A percentile compares a stretch with the other conserved stretches of the same genome.
These are phyloP conservation scores for Fragum fragum DNA, from an alignment of 2,888 invertebrate genomes.

Conservation along the genomic window DNA sequence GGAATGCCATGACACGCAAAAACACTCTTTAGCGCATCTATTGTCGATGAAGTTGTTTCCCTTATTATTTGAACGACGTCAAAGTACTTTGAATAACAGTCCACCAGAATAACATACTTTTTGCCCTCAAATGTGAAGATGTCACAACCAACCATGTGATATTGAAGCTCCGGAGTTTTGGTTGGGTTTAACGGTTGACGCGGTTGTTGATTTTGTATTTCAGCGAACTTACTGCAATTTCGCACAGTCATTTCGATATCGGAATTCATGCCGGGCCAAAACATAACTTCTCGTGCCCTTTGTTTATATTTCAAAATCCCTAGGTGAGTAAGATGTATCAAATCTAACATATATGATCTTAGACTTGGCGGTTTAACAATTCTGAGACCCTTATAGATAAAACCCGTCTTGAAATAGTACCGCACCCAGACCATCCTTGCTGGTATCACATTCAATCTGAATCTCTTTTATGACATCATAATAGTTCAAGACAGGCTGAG, in stretches of 20 bases:
- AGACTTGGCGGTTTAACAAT: constrained; percentile 61
- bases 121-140: constrained; percentile 58
- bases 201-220: constrained; percentile 53
- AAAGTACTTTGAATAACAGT: constrained; percentile 66
- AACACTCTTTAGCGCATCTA: constrained; percentile 43
- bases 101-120: constrained; percentile 58
- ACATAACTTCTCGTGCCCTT: constrained; percentile 59
- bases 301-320: constrained; percentile 63
- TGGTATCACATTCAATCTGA: constrained; percentile 64
- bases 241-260: constrained; percentile 51
- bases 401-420: constrained; percentile 60
- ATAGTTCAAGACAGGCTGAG: constrained; percentile 57
- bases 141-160: constrained; percentile 53
- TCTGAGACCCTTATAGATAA: constrained; percentile 57
- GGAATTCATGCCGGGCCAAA: constrained; percentile 60
- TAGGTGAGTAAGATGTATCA: constrained; percentile 59
- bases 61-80: constrained; percentile 51
- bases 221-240: constrained; percentile 58
- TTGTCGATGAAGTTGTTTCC: constrained; percentile 41
- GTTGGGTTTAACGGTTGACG: constrained; percentile 62
- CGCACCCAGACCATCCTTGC: constrained; percentile 65
- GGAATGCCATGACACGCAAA: constrained; percentile 59
- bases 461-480: constrained; percentile 60
- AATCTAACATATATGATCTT: constrained; percentile 41
- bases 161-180: constrained; percentile 60